Conservation (phyloP, 2,888 invertebrate species). For the Trilocha varians region DNA sequence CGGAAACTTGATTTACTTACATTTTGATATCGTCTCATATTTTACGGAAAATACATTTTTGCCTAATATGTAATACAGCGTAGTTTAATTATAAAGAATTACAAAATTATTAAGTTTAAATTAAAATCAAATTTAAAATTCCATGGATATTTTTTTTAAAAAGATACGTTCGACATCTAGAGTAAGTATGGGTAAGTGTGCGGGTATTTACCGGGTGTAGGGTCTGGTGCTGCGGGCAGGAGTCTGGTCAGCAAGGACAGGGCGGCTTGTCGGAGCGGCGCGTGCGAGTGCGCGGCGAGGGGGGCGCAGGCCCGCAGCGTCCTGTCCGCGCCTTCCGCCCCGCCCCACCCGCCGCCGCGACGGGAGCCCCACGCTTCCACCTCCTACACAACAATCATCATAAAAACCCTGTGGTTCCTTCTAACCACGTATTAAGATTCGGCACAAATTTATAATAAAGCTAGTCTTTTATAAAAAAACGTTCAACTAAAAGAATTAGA, state of each 20-base stretch:
- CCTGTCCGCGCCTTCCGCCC: slow-evolving; percentile 27
- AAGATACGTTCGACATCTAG: no score
- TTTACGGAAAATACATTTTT: no score
- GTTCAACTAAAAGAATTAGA: no score
- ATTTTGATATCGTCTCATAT: no score
- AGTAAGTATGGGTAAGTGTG: no score
- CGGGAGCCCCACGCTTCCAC: slow-evolving; percentile 58
- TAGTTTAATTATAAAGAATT: no score
- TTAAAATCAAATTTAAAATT: no score
- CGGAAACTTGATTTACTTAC: no score
- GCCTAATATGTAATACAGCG: no score
- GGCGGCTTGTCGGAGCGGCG: slow-evolving; percentile 77
- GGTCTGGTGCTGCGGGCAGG: slow-evolving; percentile 47
- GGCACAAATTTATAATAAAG: not conserved
- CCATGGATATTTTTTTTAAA: no score
- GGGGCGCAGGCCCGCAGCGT: slow-evolving; percentile 63
- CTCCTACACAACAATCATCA: slow-evolving; percentile 31
- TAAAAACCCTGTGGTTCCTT: not conserved
- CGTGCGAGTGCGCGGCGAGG: slow-evolving; percentile 59
- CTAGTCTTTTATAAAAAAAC: no score
- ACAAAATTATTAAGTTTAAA: no score
- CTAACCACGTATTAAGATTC: not conserved
- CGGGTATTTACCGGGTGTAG: slow-evolving; percentile 32
- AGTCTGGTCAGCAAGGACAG: slow-evolving; percentile 75
- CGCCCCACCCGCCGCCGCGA: slow-evolving; percentile 64